Base-by-base conservation (phyloP, 2,113 vertebrate species). In the Zapus hudsonius region DNA sequence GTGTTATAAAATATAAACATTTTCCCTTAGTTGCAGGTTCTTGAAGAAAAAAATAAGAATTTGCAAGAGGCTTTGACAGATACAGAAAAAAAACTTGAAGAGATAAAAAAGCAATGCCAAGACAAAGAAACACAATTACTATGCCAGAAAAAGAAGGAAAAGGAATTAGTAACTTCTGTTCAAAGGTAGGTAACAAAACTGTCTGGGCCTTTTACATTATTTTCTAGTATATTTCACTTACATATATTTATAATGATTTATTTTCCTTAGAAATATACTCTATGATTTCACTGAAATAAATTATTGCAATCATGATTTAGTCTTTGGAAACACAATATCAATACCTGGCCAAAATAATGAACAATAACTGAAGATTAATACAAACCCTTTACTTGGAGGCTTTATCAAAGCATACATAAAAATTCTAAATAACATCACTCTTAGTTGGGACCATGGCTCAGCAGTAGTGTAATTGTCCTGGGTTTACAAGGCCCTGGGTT, bases 161-260 rank as follows among this genome's bases (percentile, higher is more conserved):
- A 98, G 92, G 99, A 99, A 85, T 96, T 99, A 93, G 97, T 99
- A 27, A 98, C 98, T 10, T 98, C 99, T 19, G 99, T 99, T 13
- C 99, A 99, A 95, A 99, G 99, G 99, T 99, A 99, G 99, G 99
- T 99, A 98, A n/a, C 94, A 91, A 66, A 47, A 94, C n/a, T 55
- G 88, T 83, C 3, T 22, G 29, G 64, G 81, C 44, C 52, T 29
- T 87, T 81, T 78, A 72, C 29, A 16, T 52, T 52, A 55, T 40
- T 84, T 96, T 90, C n/a, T 17, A 88, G 66, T 9, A 11, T 13
- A 72, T 86, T 93, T 95, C 25, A 83, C 13, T 81, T 96, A 89
- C 91, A 72, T 69, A 38, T 1, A 2, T 92, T 93, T 80, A 9
- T 79, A 31, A 38, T 78, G 55, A 1, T 64, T 38, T 86, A 23